A percentile compares a stretch with the other conserved stretches of the same genome.
These are phyloP conservation scores for Tethya wilhelma DNA, from an alignment of 37 sponge, comb jelly and placozoan species.

Conservation along the genomic window DNA sequence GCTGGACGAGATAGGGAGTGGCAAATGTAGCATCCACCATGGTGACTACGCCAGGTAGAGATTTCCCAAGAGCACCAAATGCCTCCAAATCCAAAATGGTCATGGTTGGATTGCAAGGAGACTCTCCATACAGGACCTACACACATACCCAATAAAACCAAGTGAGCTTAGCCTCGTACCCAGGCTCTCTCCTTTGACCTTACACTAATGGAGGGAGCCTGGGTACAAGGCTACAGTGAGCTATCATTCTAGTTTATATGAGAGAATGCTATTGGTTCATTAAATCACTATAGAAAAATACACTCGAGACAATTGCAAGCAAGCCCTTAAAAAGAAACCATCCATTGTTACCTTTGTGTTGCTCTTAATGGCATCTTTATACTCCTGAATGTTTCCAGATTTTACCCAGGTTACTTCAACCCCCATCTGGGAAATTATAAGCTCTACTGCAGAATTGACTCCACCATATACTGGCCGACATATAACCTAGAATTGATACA, in stretches of 20 bases:
- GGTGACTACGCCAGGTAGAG: conserved; percentile 41
- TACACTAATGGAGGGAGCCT: too few species aligned
- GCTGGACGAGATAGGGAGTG: conserved; percentile 69
- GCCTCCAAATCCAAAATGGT: conserved; percentile 48
- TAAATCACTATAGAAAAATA: too few species aligned
- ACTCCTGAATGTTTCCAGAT: conserved; percentile 18
- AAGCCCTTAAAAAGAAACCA: too few species aligned
- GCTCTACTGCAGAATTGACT: background rate
- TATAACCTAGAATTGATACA: conserved; percentile 32
- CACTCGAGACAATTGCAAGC: too few species aligned
- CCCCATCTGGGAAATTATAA: conserved; percentile 9
- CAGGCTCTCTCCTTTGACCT: too few species aligned
- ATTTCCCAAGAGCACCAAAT: conserved; percentile 38
- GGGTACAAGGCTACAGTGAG: too few species aligned
- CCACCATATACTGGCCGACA: conserved; percentile 41
- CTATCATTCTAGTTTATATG: too few species aligned
- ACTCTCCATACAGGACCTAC: conserved; percentile 61
- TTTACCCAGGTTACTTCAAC: conserved; percentile 57
- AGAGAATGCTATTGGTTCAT: too few species aligned
- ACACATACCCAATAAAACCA: background rate
- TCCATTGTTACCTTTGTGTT: conserved; percentile 70
- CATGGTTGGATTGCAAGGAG: conserved; percentile 54
- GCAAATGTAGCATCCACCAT: conserved; percentile 80
- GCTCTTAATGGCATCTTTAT: conserved; percentile 42
- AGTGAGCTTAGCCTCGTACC: too few species aligned